phyloP scores from a whole-genome alignment of 2,113 vertebrate species.

The Lasiurus cinereus region DNA sequence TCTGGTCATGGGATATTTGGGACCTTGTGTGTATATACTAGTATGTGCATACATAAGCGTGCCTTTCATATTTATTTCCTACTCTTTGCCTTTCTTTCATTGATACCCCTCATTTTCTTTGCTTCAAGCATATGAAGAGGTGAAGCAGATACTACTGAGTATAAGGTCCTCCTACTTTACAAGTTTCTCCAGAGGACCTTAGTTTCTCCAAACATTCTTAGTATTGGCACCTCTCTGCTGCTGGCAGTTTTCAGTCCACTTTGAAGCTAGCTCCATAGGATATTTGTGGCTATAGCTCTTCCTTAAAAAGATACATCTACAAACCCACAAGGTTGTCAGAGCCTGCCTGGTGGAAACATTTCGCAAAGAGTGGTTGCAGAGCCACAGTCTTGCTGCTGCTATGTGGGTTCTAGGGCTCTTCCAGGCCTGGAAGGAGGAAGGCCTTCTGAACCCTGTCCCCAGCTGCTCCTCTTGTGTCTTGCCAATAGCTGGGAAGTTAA shows the following conservation, averaged over 20 bases:
- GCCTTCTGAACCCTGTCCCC: slow-evolving; percentile 39
- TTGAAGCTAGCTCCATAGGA: slow-evolving; percentile 42
- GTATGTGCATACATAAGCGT: neutral
- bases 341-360: neutral
- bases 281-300: neutral
- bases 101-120: neutral
- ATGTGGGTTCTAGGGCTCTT: neutral
- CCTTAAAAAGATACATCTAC: slow-evolving; percentile 40
- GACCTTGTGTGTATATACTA: neutral
- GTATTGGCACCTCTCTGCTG: neutral
- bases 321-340: slow-evolving; percentile 3
- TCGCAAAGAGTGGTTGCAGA: neutral
- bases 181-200: neutral
- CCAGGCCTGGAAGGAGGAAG: slow-evolving; percentile 4
- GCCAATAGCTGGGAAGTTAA: slow-evolving; percentile 18
- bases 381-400: neutral
- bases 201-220: neutral
- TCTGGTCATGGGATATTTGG: neutral
- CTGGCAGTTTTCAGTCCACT: neutral
- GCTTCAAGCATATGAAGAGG: slow-evolving; percentile 29
- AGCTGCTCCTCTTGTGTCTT: neutral
- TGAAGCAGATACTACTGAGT: neutral
- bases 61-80: neutral
- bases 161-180: neutral
- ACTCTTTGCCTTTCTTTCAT: neutral